Base-by-base conservation (phyloP, 2,888 invertebrate species). In the Agapostemon virescens region DNA sequence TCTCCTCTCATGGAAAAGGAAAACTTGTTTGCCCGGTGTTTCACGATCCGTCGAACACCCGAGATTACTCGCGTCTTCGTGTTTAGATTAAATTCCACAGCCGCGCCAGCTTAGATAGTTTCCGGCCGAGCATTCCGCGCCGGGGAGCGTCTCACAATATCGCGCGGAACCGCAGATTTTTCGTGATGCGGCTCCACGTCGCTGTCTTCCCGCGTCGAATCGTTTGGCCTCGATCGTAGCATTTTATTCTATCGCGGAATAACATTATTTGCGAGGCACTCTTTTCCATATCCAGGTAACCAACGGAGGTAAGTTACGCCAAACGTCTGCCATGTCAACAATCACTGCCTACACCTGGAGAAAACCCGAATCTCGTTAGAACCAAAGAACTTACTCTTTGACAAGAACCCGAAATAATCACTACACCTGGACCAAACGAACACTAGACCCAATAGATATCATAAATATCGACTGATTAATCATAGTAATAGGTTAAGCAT, bases 41-140 rank as follows among this genome's bases (percentile, higher is more conserved):
- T 79, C 80, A 49, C 75, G 66, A 72, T 23, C 69, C 76, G 45
- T 20, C 69, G 49, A 76, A 69, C 69, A 58, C 20, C 49, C 75
- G 73, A 79, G 86, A 86, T 86, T 84, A 81, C 73, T 79, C 76
- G 74, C 74, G 67, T 74, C 68, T 42, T 74, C 69, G 55, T 69
- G 82, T 74, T 72, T 78, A 73, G 82, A 82, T 82, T 82, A 78
- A 82, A 82, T 81, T 81, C 77, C 82, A 64, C 38, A 40, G 40
- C 70, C 20, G 36, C 30, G 36, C 52, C 71, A 69, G 40, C 26
- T 77, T 61, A 45, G 82, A 69, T 69, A 69, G 74, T 69, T 82
- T 63, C 23, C 69, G 69, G 38, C 20, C 30, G 23, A 52, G 45
- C 49, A 73, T 76, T 70, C 52, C 73, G 42, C 45, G 26, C 17